phyloP scores from a whole-genome alignment of 2,888 invertebrate genomes.

The Adineta ricciae region DNA sequence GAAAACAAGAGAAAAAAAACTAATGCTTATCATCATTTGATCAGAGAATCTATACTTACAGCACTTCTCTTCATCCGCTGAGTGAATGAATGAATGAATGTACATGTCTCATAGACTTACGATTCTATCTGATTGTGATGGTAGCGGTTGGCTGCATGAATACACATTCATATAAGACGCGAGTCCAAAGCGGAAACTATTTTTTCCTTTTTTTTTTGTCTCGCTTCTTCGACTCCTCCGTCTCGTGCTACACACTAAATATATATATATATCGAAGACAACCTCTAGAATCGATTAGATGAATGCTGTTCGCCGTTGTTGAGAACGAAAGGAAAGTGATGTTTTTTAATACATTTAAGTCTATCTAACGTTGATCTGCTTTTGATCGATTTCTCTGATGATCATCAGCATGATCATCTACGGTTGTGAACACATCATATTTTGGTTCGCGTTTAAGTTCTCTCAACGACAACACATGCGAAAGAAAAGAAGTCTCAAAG shows the following conservation, averaged over 20 bases:
- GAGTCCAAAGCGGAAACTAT: background rate
- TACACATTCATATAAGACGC: background rate
- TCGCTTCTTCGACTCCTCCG: background rate
- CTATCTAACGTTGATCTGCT: background rate
- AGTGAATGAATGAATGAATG: background rate
- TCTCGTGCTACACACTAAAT: background rate
- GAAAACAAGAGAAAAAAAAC: too few species aligned
- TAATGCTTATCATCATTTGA: background rate
- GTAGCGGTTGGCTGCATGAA: background rate
- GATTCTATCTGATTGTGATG: background rate
- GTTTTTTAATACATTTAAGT: background rate
- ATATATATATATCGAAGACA: background rate
- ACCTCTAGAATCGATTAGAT: constrained; percentile 2
- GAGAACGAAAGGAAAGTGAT: background rate
- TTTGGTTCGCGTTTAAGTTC: background rate
- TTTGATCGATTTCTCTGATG: background rate
- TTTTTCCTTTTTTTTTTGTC: background rate
- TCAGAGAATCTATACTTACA: background rate
- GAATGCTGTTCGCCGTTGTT: background rate
- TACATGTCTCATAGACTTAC: background rate
- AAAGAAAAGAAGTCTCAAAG: background rate
- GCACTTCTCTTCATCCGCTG: background rate
- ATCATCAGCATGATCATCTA: background rate
- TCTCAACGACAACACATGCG: background rate
- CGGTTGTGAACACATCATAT: background rate